Evolutionary conservation across 2,888 invertebrate genomes (phyloP), one percentile per base, ranked within the genome.

Genomic region (Leptarthrus brevirostris): DNA sequence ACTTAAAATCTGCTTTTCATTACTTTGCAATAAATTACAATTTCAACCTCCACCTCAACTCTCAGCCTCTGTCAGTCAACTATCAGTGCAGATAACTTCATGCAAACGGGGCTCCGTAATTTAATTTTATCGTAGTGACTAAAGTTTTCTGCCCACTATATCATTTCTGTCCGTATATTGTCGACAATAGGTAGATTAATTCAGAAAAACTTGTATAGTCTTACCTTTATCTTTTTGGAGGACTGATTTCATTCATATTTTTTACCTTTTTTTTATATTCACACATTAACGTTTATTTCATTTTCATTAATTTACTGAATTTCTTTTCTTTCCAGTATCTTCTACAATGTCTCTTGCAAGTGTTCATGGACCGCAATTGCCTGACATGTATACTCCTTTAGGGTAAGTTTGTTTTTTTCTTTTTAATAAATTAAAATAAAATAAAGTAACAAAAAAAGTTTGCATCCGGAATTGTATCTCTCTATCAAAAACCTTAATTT

Each of bases 341-440:
- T 77, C 81, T 80, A 86, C 84, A 79, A 88, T 88, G 88, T 88
- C 88, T 80, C 81, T 87, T 78, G 87, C 87, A 77, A 87, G 87
- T 80, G 86, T 87, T 72, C 87, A 87, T 81, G 87, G 86, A 79
- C 85, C 86, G 77, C 87, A 87, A 74, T n/a, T n/a, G n/a, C n/a
- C n/a, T n/a, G 84, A 84, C 78, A 81, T 84, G 78, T 84, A 81
- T 81, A 83, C 83, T 79, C 83, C 84, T 75, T 77, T 84, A 76
- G 82, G 83, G 84, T 84, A 81, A 83, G 83, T 83, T 18, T 66
- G n/a, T n/a, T 14, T 18, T 73, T 54, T 18, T 52, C 16, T 49
- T 12, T 24, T 49, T 10, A 26, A 44, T 26, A 20, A 30, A 24
- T 58, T 73, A 30, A 44, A 36, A 16, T 34, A n/a, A n/a, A n/a